A percentile compares a stretch with the other conserved stretches of the same genome.
These are phyloP conservation scores for Ploceus nigricollis DNA, from an alignment of 2,113 vertebrate species.

Conservation along the genomic window DNA sequence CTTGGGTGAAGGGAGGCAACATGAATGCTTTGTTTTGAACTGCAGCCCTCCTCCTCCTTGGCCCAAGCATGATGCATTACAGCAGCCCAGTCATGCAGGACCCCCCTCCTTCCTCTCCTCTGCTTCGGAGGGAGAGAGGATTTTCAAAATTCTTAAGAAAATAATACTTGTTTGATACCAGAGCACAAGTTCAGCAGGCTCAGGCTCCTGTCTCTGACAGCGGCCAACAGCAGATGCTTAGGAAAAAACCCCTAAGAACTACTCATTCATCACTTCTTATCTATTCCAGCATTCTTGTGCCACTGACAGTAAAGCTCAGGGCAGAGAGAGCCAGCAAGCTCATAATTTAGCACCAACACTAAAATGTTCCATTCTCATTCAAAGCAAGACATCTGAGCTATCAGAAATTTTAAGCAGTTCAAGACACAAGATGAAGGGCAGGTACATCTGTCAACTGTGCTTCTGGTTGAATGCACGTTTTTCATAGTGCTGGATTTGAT, in stretches of 20 bases:
- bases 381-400: background rate
- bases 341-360: background rate
- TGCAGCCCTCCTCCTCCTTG: background rate
- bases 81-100: background rate
- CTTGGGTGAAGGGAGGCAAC: background rate
- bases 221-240: background rate
- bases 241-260: background rate
- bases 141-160: conserved; percentile 2
- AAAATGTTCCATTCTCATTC: conserved; percentile 17
- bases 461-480: background rate
- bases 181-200: background rate
- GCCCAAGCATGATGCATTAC: background rate
- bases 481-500: conserved; percentile 15
- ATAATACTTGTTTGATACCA: background rate
- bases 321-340: background rate
- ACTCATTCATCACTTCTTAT: conserved; percentile 23
- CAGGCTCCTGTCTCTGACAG: background rate
- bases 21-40: background rate
- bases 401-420: background rate
- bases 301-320: background rate
- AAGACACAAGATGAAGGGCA: conserved; percentile 19
- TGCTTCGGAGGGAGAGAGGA: background rate
- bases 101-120: background rate
- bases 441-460: conserved; percentile 9
- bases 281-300: background rate